Evolutionary conservation across 2,888 invertebrate species (phyloP), one percentile per base, ranked within the genome.

Genomic region (Abscondita cerata): DNA sequence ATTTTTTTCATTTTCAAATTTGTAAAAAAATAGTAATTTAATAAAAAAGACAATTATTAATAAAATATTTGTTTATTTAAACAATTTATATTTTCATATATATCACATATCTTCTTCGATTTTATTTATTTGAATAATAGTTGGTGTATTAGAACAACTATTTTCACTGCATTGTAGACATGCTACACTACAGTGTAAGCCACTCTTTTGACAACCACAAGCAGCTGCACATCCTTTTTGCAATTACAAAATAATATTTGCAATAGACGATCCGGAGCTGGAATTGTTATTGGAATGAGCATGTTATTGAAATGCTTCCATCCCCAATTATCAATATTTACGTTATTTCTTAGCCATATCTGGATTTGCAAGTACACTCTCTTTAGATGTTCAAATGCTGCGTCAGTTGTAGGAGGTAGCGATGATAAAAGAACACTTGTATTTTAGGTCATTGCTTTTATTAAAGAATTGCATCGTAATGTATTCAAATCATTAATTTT

Each of bases 101-200:
- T 25, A 25, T 36, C 40, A 40, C 12, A 40, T 40, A 40, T 40
- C 8, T 3, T 40, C 40, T 40, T 40, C 40, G 13, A 13, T 13
- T 40, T 12, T 15, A 40, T 40, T 40, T 40, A 12, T 40, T 15
- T 40, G 12, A 40, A 40, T 40, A 12, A 40, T 40, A 1, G 13
- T 12, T 15, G 40, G 15, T 3, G 40, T 40, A 40, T 40, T 40
- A 1, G 15, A 40, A 40, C 13, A 40, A 15, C 40, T 40, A 8
- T 40, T 40, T 12, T 40, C 40, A 15, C 2, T 40, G 40, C 13
- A 40, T 15, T 50, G 50, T 50, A 31, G 9, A 33, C 50, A 50
- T 31, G 50, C 50, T 50, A 33, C 31, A 31, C 25, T 25, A 50
- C 50, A 50, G 31, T 50, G 12, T 50, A 25, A 50, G 13, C 33